Conservation (phyloP, 2,113 vertebrate genomes). For the Hyla sarda region DNA sequence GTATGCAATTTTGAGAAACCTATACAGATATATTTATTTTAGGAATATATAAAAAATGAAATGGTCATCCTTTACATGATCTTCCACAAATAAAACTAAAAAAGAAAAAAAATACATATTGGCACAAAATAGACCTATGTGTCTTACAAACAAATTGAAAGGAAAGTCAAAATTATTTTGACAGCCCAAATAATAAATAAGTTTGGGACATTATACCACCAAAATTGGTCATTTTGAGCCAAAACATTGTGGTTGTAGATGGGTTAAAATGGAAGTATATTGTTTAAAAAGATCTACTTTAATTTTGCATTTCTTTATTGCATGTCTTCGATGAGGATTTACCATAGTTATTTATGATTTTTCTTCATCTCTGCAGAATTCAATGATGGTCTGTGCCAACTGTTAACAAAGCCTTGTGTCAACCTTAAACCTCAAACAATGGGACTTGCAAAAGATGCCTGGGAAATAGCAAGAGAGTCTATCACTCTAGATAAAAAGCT, state of each 20-base stretch:
- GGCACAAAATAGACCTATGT: too few species aligned
- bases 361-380: constrained; percentile 70
- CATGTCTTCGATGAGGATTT: not conserved
- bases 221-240: not conserved
- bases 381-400: constrained; percentile 92
- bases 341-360: not conserved
- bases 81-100: too few species aligned
- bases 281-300: not conserved
- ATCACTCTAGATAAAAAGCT: constrained; percentile 82
- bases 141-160: too few species aligned
- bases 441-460: constrained; percentile 92
- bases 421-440: constrained; percentile 87
- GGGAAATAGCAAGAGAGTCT: constrained; percentile 87
- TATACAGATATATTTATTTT: too few species aligned
- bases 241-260: too few species aligned
- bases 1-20: too few species aligned
- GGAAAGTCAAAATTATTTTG: too few species aligned
- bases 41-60: too few species aligned
- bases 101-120: too few species aligned
- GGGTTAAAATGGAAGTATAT: not conserved
- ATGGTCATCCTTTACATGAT: too few species aligned
- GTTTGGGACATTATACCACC: too few species aligned
- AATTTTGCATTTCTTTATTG: not conserved
- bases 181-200: too few species aligned
- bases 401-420: constrained; percentile 82